Evolutionary conservation across 2,888 invertebrate species (phyloP).

Genomic region (Acleris laterana): DNA sequence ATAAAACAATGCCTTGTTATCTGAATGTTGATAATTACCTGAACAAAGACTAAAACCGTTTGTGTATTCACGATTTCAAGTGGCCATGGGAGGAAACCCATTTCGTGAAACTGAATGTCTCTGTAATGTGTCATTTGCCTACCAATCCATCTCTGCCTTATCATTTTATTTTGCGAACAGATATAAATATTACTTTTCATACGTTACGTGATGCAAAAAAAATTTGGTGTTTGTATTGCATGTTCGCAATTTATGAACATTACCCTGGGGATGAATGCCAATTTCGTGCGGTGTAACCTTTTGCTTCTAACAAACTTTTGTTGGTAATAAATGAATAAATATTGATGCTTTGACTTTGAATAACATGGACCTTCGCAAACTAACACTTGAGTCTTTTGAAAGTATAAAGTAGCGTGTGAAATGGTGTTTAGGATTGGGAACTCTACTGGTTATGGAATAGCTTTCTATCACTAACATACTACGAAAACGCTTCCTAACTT

Average conservation of each 20-base stretch:
- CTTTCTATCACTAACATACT: too few species aligned
- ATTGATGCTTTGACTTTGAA: too few species aligned
- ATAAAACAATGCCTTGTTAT: conserved; percentile 3
- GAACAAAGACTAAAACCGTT: conserved; percentile 30
- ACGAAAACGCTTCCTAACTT: too few species aligned
- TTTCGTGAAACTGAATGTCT: conserved; percentile 30
- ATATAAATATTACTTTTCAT: conserved; percentile 27
- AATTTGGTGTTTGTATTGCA: conserved; percentile 17
- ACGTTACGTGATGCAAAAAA: conserved; percentile 5
- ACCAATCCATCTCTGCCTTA: conserved; percentile 31
- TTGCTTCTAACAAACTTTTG: background rate
- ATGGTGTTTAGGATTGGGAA: too few species aligned
- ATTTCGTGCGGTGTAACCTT: conserved; percentile 26
- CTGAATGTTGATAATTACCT: conserved; percentile 32
- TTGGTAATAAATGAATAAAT: too few species aligned
- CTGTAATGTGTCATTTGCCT: conserved; percentile 29
- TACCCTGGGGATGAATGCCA: conserved; percentile 25
- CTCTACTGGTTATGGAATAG: too few species aligned
- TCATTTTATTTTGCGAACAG: conserved; percentile 34
- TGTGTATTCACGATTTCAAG: conserved; percentile 35
- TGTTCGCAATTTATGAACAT: conserved; percentile 32
- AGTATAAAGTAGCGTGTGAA: too few species aligned
- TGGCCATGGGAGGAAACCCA: conserved; percentile 35
- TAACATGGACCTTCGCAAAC: too few species aligned
- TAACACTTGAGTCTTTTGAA: too few species aligned